Base-by-base conservation (phyloP, 1,140 invertebrate genomes). In the Drosophila kikkawai region DNA sequence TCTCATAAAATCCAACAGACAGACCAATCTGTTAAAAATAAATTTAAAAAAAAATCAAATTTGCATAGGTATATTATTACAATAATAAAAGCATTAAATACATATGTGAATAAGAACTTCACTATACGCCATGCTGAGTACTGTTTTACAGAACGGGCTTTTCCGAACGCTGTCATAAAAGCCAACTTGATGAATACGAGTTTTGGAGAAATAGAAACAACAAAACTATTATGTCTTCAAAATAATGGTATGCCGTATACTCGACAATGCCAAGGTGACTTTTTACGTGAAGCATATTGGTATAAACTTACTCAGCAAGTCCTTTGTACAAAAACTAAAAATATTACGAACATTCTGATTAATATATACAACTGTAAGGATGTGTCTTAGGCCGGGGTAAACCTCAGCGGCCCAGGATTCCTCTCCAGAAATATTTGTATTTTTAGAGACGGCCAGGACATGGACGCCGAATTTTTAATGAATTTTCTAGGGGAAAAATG, bases 201-300 rank as follows among this genome's bases (percentile, higher is more conserved):
- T 4, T 64, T 65, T 4, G 88, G 82, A 12, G 63, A 85, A 39
- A 37, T 51, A 7, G 67, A 60, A 2, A 70, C 63, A 19, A 68
- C 90, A 13, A 56, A 77, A 11, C 41, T 60, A 34, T 39, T 93
- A 13, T 93, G 92, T 44, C 42, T 93, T n/a, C 60, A 86, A 55
- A 37, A 58, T 7, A 81, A 79, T 63, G 84, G 80, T 13, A 56
- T 93, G 32, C 91, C 85, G 6, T 41, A 76, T 22, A 76, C 61
- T 1, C 57, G 84, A 19, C 56, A 44, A 19, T 93, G 92, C 67
- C 3, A 58, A 5, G 91, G 92, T 7, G 60, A 86, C 29, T 93
- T 92, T 66, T 48, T 91, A n/a, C 34, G 76, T 7, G 93, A 84
- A 12, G 93, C 90, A 6, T 57, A 42, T 57, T 93, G 91, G 91